Evolutionary conservation across 2,888 invertebrate species (phyloP).

Genomic region (Meganola albula): DNA sequence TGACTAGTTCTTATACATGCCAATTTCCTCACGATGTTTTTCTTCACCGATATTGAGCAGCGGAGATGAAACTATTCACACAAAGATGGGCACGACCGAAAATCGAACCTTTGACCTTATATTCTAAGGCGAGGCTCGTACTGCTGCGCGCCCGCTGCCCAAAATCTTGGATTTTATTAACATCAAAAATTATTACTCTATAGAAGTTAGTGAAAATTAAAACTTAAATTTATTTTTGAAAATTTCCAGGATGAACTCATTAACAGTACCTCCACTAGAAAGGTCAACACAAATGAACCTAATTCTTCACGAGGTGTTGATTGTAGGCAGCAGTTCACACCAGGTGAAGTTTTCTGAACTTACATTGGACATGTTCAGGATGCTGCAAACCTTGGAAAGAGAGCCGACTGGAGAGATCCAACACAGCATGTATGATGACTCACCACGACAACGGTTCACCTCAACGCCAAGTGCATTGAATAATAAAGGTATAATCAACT

Average conservation of each 20-base stretch:
- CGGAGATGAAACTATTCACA: no score
- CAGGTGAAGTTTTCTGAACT: slow-evolving; percentile 98
- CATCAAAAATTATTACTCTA: background rate
- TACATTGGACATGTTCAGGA: slow-evolving; percentile 98
- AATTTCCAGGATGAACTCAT: slow-evolving; percentile 83
- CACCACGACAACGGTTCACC: slow-evolving; percentile 70
- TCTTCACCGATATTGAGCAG: no score
- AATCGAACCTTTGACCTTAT: no score
- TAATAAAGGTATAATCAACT: slow-evolving; percentile 46
- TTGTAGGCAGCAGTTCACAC: slow-evolving; percentile 94
- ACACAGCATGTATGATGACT: slow-evolving; percentile 80
- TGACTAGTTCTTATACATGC: no score
- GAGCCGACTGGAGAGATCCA: slow-evolving; percentile 91
- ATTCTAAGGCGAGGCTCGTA: no score
- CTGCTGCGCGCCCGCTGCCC: no score
- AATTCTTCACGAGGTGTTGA: slow-evolving; percentile 93
- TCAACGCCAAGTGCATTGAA: slow-evolving; percentile 65
- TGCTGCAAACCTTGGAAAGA: slow-evolving; percentile 95
- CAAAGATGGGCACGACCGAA: no score
- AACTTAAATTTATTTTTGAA: background rate
- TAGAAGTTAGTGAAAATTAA: background rate
- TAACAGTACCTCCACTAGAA: slow-evolving; percentile 85
- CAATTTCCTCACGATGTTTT: no score
- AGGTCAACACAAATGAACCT: slow-evolving; percentile 91
- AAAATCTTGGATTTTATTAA: no score